phyloP scores from a whole-genome alignment of 2,113 vertebrate species.

The Gulo gulo region DNA sequence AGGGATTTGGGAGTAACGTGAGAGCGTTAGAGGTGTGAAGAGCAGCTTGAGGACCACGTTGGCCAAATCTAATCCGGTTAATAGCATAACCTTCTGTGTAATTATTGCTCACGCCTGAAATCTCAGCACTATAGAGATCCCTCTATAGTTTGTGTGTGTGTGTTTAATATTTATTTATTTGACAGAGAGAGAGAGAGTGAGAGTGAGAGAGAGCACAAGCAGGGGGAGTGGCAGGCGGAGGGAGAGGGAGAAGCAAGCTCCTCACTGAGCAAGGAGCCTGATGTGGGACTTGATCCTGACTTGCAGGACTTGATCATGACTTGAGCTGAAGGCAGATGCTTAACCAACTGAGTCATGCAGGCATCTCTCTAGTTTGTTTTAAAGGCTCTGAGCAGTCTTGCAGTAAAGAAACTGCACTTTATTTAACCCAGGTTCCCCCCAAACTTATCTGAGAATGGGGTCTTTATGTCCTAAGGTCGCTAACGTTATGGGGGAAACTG shows the following conservation, averaged over 20 bases:
- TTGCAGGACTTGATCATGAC: too few species aligned
- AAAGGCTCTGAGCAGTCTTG: not conserved
- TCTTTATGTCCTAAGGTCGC: not conserved
- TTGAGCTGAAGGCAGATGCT: too few species aligned
- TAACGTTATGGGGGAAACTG: not conserved
- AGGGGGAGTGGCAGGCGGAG: too few species aligned
- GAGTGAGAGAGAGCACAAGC: too few species aligned
- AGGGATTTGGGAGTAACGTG: not conserved
- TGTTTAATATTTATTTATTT: not conserved
- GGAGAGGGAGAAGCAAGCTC: too few species aligned
- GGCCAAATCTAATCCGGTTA: not conserved
- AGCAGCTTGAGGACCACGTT: not conserved
- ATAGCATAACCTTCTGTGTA: not conserved
- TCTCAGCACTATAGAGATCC: not conserved
- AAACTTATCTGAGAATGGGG: not conserved
- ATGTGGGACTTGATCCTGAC: too few species aligned
- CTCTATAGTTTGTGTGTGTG: not conserved
- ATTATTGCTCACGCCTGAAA: not conserved
- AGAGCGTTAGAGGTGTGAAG: not conserved
- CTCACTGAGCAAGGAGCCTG: too few species aligned
- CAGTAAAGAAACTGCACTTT: not conserved
- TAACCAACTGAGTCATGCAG: too few species aligned
- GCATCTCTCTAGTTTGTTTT: not conserved
- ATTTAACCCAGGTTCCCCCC: not conserved
- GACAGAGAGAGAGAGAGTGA: too few species aligned